Percentiles rank a stretch among this genome's conserved stretches.
phyloP scores from a whole-genome alignment of 2,113 vertebrate species.

The Hemiscyllium ocellatum region DNA sequence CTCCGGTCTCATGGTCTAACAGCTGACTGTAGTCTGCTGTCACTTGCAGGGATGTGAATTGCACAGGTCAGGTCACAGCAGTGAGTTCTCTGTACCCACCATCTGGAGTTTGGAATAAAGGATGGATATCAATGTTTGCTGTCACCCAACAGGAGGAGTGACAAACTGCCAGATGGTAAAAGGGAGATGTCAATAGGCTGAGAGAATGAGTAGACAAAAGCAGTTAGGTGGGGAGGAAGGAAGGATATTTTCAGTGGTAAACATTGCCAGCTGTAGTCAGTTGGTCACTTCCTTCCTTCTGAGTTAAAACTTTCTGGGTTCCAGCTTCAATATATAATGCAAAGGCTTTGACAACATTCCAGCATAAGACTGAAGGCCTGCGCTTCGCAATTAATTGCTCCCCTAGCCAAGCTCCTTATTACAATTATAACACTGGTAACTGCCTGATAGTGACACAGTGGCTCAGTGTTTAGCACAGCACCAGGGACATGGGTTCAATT shows the following conservation, averaged over 20 bases:
- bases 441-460: no score
- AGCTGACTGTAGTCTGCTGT: not conserved
- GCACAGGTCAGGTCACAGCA: not conserved
- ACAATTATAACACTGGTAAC: no score
- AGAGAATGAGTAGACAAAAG: not conserved
- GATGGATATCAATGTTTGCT: not conserved
- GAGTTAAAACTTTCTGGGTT: not conserved
- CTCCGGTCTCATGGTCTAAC: not conserved
- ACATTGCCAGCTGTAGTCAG: not conserved
- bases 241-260: not conserved
- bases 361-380: no score
- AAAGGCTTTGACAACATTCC: no score
- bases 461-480: no score
- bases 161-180: not conserved
- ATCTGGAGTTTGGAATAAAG: not conserved
- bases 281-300: not conserved
- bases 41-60: not conserved
- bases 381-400: no score
- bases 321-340: no score
- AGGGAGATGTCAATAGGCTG: not conserved
- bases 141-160: not conserved
- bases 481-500: no score
- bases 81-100: not conserved
- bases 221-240: not conserved
- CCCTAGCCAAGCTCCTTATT: no score